A percentile compares a stretch with the other conserved stretches of the same genome.
Conservation (phyloP, 2,797 vertebrate genomes). For the Leptatherina wallacei region DNA sequence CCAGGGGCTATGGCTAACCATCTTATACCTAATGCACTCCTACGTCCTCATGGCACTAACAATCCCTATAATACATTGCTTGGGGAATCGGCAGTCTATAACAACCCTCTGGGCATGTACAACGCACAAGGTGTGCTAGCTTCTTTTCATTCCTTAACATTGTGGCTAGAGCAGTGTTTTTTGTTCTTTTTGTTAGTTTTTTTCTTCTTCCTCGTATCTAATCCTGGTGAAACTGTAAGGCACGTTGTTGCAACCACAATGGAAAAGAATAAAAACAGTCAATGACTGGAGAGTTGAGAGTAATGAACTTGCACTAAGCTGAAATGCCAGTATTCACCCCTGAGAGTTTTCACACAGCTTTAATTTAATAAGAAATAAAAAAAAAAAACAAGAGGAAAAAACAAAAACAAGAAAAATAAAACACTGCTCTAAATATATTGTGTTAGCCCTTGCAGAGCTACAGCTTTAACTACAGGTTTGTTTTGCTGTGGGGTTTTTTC, state of each 20-base stretch:
- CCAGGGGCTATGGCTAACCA: constrained; percentile 99
- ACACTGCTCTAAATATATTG: constrained; percentile 69
- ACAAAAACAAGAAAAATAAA: constrained; percentile 26
- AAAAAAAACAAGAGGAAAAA: constrained; percentile 10
- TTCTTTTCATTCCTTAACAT: constrained; percentile 85
- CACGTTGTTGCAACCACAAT: constrained; percentile 22
- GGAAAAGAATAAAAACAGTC: constrained; percentile 21
- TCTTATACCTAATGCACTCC: constrained; percentile 99
- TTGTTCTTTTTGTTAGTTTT: constrained; percentile 29
- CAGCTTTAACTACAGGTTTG: constrained; percentile 52
- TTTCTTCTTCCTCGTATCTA: constrained; percentile 27
- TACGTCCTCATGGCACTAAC: constrained; percentile 99
- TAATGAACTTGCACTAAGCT: constrained; percentile 35
- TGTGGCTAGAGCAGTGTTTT: constrained; percentile 68
- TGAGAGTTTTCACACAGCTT: constrained; percentile 43
- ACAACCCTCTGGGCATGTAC: constrained; percentile 99
- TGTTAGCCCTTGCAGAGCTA: constrained; percentile 48
- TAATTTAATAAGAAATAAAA: constrained; percentile 37
- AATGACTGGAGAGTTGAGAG: constrained; percentile 43
- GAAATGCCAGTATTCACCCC: constrained; percentile 22
- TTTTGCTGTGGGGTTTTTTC: constrained; percentile 59
- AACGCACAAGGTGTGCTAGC: constrained; percentile 99
- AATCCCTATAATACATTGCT: constrained; percentile 99
- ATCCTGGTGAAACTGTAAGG: constrained; percentile 40
- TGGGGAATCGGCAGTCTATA: constrained; percentile 99